phyloP scores from a whole-genome alignment of 2,113 vertebrate species.

The Panthera leo region DNA sequence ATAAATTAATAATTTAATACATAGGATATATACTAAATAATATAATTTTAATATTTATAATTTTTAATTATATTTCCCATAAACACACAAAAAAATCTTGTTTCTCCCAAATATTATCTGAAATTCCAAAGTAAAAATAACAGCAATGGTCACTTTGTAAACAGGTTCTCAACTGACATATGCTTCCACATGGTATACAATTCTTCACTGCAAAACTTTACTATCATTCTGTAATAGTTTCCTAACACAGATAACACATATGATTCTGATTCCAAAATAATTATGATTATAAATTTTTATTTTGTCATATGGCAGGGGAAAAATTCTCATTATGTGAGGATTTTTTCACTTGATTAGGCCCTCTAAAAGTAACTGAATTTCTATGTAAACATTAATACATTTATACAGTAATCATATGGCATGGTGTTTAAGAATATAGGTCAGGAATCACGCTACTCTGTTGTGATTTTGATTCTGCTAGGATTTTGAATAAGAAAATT shows the following conservation, averaged over 20 bases:
- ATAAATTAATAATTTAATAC: too few relatives aligned
- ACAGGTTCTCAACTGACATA: neutral
- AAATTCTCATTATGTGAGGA: neutral
- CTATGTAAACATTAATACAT: neutral
- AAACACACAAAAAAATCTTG: neutral
- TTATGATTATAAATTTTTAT: neutral
- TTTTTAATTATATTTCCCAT: neutral
- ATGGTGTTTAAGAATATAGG: neutral
- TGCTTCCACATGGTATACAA: neutral
- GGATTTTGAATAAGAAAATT: neutral
- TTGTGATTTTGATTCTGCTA: neutral
- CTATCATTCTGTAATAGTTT: neutral
- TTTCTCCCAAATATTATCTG: neutral
- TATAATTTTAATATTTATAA: too few relatives aligned
- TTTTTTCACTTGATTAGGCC: neutral
- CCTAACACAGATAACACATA: neutral
- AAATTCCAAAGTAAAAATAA: constrained; percentile 37
- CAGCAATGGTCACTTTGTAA: neutral
- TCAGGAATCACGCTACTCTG: neutral
- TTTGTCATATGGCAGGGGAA: neutral
- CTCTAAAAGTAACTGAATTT: constrained; percentile 4
- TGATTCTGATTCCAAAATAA: neutral
- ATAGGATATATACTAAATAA: too few relatives aligned
- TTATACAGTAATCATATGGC: neutral
- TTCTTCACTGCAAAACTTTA: neutral